Base-by-base conservation (phyloP, 2,888 invertebrate genomes). In the Glaucopsyche alexis region DNA sequence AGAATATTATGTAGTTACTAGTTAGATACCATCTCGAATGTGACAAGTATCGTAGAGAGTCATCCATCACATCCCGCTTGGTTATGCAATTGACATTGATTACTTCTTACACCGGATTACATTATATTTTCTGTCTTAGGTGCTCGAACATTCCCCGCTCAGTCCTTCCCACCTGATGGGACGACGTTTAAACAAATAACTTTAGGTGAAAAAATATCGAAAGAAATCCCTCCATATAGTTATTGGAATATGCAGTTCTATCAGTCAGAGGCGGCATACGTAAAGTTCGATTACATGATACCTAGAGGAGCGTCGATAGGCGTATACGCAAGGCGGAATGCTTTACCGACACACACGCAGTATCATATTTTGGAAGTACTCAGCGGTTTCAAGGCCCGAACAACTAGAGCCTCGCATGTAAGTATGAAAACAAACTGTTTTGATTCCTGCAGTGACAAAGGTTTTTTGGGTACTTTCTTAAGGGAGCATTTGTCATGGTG, bases 161-260 rank as follows among this genome's bases (percentile, higher is more conserved):
- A 97, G 87, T 97, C 97, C 79, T 97, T 98, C 85, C 98, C 98
- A 79, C 98, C 98, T 75, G 98, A 98, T 87, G 97, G 98, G 79
- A 98, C 97, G 80, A 97, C 98, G 72, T 98, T 98, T 90, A 96
- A 96, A 81, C 97, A 98, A 94, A 97, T 98, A 83, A 95, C 96
- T 79, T 93, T 98, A 84, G 98, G 98, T 79, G 96, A 97, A 90
- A 96, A 96, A 85, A 94, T 98, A 82, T 96, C 96, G 82, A 96
- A 97, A 91, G 96, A 97, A 93, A 97, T 99, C 85, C 96, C 96
- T 83, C 96, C 98, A 77, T 98, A 98, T 92, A 97, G 98, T 86
- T 98, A 98, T 90, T 98, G 98, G 98, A 98, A 98, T 90, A 97
- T 98, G 96, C 98, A 98, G 91, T 98, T 99, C 91, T 98, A 97